These are phyloP conservation scores for Chaetodon trifasciatus DNA, from an alignment of 2,797 vertebrate genomes.

Conservation along the genomic window DNA sequence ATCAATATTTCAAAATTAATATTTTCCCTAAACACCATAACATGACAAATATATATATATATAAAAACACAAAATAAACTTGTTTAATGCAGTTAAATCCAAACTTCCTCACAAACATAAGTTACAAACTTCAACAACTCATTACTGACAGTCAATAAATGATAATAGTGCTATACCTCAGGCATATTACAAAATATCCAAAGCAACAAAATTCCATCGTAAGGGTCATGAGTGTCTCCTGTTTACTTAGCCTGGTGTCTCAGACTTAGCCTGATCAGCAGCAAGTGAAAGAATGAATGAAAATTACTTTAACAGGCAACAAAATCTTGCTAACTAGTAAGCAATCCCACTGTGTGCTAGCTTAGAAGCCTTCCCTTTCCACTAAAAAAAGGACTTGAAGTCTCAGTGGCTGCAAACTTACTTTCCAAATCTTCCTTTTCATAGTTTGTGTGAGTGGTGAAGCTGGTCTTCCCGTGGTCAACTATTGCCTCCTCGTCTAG, in stretches of 20 bases:
- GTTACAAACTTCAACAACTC: too few species aligned
- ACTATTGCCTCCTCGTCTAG: conserved; percentile 97
- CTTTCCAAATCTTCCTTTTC: conserved; percentile 96
- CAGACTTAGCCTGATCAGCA: conserved; percentile 6
- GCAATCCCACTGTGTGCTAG: background rate
- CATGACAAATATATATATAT: too few species aligned
- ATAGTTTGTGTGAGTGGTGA: conserved; percentile 92
- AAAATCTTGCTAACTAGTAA: background rate
- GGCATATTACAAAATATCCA: background rate
- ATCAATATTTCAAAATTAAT: too few species aligned
- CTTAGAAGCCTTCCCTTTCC: background rate
- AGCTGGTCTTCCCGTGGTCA: conserved; percentile 96
- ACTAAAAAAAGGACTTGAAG: background rate
- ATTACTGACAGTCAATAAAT: too few species aligned
- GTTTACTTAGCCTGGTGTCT: background rate
- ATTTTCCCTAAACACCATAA: too few species aligned
- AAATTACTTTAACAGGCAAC: background rate
- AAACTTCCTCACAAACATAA: too few species aligned
- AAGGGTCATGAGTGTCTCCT: background rate
- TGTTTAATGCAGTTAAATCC: too few species aligned
- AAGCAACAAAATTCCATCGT: background rate
- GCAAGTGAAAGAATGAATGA: background rate
- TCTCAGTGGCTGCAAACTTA: conserved; percentile 83
- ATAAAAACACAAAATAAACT: too few species aligned
- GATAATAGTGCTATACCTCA: background rate